phyloP scores from a whole-genome alignment of 2,113 vertebrate species.

The Sclerurus mexicanus region DNA sequence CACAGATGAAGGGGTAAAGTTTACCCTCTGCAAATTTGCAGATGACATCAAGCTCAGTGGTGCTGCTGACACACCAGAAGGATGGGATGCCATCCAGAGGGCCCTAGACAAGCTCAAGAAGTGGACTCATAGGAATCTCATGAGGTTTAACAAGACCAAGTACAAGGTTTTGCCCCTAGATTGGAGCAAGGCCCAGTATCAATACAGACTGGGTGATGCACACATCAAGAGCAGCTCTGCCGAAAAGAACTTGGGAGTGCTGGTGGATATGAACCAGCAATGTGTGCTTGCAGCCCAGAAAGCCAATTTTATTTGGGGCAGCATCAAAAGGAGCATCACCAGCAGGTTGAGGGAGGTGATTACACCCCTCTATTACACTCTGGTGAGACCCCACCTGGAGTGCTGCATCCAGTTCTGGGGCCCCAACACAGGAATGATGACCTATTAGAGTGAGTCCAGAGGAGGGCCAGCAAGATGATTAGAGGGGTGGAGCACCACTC shows the following conservation, averaged over 20 bases:
- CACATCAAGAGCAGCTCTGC: fast-evolving
- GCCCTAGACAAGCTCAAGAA: neutral
- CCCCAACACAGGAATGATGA: neutral
- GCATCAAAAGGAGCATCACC: neutral
- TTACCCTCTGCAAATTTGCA: neutral
- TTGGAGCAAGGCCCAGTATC: fast-evolving
- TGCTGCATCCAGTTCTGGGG: neutral
- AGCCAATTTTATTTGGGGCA: neutral
- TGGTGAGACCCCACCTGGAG: neutral
- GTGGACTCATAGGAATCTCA: too few species aligned
- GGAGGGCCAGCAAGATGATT: neutral
- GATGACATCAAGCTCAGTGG: neutral
- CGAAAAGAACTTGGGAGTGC: neutral
- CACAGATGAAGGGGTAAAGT: neutral
- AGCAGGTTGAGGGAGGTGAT: neutral
- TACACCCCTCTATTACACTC: neutral
- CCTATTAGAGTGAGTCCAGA: neutral
- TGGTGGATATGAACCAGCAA: neutral
- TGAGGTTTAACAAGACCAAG: neutral
- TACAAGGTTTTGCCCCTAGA: neutral
- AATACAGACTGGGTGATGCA: neutral
- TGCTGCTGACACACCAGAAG: neutral
- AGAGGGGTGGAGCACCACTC: too few species aligned
- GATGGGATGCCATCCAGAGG: fast-evolving
- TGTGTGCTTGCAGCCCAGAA: neutral